These are phyloP conservation scores for Hepsetus odoe DNA, from an alignment of 2,113 vertebrate species.

Conservation along the genomic window DNA sequence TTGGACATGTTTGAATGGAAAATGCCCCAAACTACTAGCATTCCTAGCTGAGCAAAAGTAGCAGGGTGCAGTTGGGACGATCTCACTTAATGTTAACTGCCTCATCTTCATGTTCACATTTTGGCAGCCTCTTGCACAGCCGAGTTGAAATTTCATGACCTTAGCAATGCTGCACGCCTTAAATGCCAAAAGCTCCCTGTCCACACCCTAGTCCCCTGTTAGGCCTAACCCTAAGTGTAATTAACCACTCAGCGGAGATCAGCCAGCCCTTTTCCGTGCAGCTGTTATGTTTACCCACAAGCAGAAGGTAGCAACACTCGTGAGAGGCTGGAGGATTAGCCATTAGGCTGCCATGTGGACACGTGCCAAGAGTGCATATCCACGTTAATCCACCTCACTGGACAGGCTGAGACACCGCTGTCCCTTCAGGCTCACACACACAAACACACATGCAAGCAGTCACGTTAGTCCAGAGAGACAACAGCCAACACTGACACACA, in stretches of 20 bases:
- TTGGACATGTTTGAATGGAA: no score
- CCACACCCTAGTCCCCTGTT: not conserved
- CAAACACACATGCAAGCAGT: conserved; percentile 11
- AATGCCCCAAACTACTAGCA: no score
- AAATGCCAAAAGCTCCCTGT: conserved; percentile 14
- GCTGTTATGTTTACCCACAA: conserved; percentile 15
- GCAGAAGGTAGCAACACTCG: not conserved
- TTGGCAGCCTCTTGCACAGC: no score
- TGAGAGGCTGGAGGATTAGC: not conserved
- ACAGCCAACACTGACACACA: conserved; percentile 4
- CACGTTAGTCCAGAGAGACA: conserved; percentile 30
- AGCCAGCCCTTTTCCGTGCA: not conserved
- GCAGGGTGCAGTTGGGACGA: no score
- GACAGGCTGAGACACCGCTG: not conserved
- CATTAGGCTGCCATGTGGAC: not conserved
- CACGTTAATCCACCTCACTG: not conserved
- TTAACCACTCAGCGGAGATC: conserved; percentile 23
- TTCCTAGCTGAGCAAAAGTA: no score
- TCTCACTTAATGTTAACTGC: no score
- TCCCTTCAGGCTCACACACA: not conserved
- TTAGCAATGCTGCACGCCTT: conserved; percentile 1
- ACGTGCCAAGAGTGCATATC: conserved; percentile 48
- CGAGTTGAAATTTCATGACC: not conserved
- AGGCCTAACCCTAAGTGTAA: conserved; percentile 26
- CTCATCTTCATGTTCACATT: no score